phyloP scores from a whole-genome alignment of 2,888 invertebrate species.

The Troglohyphantes excavatus region DNA sequence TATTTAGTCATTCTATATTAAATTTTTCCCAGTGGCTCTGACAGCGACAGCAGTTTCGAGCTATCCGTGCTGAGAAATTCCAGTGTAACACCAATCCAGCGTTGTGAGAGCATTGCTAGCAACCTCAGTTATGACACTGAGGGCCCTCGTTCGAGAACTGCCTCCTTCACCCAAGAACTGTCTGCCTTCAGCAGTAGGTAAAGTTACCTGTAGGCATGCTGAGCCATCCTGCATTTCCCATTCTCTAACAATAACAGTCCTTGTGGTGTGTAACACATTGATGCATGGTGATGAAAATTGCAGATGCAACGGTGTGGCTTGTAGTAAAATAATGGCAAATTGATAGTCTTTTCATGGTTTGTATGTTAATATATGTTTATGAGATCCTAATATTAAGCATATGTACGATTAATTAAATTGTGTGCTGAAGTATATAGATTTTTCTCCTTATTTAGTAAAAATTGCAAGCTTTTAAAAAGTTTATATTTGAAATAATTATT shows the following conservation, averaged over 20 bases:
- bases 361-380: too few relatives aligned
- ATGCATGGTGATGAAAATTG: not conserved
- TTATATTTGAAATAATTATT: too few relatives aligned
- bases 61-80: slow-evolving; percentile 75
- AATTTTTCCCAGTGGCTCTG: slow-evolving; percentile 78
- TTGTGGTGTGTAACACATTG: slow-evolving; percentile 46
- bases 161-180: slow-evolving; percentile 75
- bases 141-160: slow-evolving; percentile 65
- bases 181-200: slow-evolving; percentile 80
- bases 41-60: slow-evolving; percentile 79
- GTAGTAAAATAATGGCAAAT: too few relatives aligned
- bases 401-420: too few relatives aligned
- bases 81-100: slow-evolving; percentile 75
- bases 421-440: too few relatives aligned
- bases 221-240: slow-evolving; percentile 68
- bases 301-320: too few relatives aligned
- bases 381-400: not conserved
- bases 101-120: slow-evolving; percentile 77
- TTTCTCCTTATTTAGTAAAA: too few relatives aligned
- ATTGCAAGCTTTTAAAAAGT: too few relatives aligned
- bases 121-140: slow-evolving; percentile 72
- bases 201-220: slow-evolving; percentile 79
- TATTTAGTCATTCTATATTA: too few relatives aligned
- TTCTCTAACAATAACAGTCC: slow-evolving; percentile 35
- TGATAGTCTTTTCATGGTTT: too few relatives aligned